Evolutionary conservation across 2,888 invertebrate species (phyloP), one percentile per base, ranked within the genome.

Genomic region (Diarsia dahlii): DNA sequence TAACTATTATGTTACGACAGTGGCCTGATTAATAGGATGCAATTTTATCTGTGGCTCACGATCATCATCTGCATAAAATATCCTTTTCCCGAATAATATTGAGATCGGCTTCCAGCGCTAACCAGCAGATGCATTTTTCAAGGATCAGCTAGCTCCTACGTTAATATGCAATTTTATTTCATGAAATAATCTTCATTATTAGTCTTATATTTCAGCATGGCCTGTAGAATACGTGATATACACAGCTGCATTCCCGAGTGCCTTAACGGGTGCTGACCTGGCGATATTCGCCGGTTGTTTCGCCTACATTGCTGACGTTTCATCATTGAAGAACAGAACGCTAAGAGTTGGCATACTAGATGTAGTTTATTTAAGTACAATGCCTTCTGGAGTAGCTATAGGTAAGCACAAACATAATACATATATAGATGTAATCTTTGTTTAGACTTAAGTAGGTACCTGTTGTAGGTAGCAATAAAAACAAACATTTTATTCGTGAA

Each of bases 321-420:
- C 98, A 0, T 97, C 97, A 0, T 87, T 97, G 2, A 94, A 97
- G 77, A 97, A 97, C 85, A 97, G 99, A 77, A 99, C 99, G 0
- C 91, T 98, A 34, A 96, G 99, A 78, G 98, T 99, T 6, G 98
- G 98, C 0, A 97, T 99, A 69, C 93, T 99, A 73, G 99, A 99
- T 90, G 97, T 98, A 0, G 97, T 98, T 88, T 98, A 99, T 90
- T 97, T 99, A 85, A 97, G 98, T 74, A 98, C 99, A 0, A 98
- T 98, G 97, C 99, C 99, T 0, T 97, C 97, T 0, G 99, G 99
- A 63, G 97, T 98, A 10, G 98, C 98, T 46, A 90, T 98, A 80
- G 98, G 98, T 97, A 96, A 96, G 90, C 60, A 60, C 34, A 48
- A 28, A 62, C n/a, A 63, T 45, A 12, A 63, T n/a, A 45, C 2